Conservation (phyloP, 2,797 vertebrate species). For the Clarias laeviceps region DNA sequence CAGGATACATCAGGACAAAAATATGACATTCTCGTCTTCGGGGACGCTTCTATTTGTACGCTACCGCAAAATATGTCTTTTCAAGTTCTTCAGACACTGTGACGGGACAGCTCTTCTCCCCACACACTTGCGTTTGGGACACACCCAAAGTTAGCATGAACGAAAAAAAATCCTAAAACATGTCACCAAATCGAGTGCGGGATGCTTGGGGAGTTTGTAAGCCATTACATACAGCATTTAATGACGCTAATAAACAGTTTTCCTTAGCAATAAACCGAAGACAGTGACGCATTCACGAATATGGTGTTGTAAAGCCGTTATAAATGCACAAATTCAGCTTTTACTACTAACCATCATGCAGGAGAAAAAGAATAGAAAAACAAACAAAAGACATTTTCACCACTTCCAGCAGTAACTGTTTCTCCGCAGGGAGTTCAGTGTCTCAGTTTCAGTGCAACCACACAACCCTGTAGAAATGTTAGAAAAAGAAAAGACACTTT, state of each 20-base stretch:
- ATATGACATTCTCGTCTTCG: not conserved
- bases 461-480: slow-evolving; percentile 2
- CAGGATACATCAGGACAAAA: not conserved
- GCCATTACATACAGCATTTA: slow-evolving; percentile 27
- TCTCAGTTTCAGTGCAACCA: slow-evolving; percentile 69
- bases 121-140: slow-evolving; percentile 71
- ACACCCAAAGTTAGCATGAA: slow-evolving; percentile 74
- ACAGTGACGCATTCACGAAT: slow-evolving; percentile 18
- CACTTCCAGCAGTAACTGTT: slow-evolving; percentile 8
- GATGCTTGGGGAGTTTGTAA: slow-evolving; percentile 52
- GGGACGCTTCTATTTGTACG: not conserved
- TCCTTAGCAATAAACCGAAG: slow-evolving; percentile 32
- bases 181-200: slow-evolving; percentile 61
- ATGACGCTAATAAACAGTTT: slow-evolving; percentile 50
- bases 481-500: not conserved
- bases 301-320: slow-evolving; percentile 54
- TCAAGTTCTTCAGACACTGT: not conserved
- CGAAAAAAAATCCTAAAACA: slow-evolving; percentile 48
- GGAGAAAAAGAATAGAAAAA: not conserved
- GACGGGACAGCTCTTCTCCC: not conserved
- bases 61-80: slow-evolving; percentile 7
- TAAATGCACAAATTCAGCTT: slow-evolving; percentile 14
- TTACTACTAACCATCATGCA: slow-evolving; percentile 1
- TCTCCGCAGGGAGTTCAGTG: slow-evolving; percentile 60
- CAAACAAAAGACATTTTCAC: not conserved